Evolutionary conservation across 2,797 vertebrate genomes (phyloP), one percentile per base, ranked within the genome.

Genomic region (Molossus molossus): DNA sequence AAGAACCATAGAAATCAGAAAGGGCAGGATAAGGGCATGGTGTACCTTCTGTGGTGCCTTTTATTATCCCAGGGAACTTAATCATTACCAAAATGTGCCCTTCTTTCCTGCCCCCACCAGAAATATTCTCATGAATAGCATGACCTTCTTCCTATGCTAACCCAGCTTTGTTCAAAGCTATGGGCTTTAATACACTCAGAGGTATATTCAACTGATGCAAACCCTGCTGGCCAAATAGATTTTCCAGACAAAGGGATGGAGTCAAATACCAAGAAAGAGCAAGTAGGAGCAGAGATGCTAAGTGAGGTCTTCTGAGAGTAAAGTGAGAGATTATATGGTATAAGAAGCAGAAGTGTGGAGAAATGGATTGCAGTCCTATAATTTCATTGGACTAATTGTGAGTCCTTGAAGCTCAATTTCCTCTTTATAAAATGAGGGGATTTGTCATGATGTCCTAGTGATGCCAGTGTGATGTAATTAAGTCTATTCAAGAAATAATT

Each of bases 401-500:
- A 93, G 86, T 77, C 91, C 96, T 96, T 95, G 65, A 96, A 95
- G 91, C 91, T 94, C 79, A 3, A 88, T 93, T 95, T 92, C 90
- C 86, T 91, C 73, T 95, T 89, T 96, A 87, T 83, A 82, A 93
- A 87, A 91, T 89, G 94, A 96, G 57, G 65, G 88, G 88, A 90
- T 96, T 93, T 96, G 70, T 97, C 95, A 91, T 91, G 95, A 86
- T 95, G 80, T 87, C 27, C 92, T 95, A 95, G 94, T 95, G 89
- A 88, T 96, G 88, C 65, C 94, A 90, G 50, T 55, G 80, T 87
- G 80, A 95, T 95, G 67, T 91, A 96, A 97, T 96, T 97, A 97
- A 91, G 57, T 93, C 88, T 96, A 95, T 94, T 97, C 93, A 97
- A 96, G 94, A 97, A 96, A 96, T 96, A 97, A 97, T 95, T 72